Percentiles rank a stretch among this genome's conserved stretches.
Evolutionary conservation across 2,113 vertebrate genomes (phyloP).

Genomic region (Uropsilus gracilis): DNA sequence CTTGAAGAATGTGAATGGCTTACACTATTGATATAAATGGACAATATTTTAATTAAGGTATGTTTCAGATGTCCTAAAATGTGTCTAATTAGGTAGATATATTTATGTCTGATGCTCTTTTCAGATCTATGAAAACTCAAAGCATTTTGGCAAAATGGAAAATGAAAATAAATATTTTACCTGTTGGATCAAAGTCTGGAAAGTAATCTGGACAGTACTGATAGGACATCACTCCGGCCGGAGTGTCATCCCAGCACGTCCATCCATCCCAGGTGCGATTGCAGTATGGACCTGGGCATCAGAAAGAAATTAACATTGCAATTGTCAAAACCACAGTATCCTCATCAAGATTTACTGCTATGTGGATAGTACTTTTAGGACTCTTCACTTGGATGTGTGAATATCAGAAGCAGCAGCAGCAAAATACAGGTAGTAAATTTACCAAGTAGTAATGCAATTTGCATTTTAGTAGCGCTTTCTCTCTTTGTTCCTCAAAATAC

Average conservation of each 20-base stretch:
- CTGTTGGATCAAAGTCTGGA: constrained; percentile 94
- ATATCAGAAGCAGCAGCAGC: not conserved
- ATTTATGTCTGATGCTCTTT: constrained; percentile 1
- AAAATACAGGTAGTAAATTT: too few relatives aligned
- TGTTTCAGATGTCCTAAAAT: not conserved
- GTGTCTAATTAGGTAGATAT: not conserved
- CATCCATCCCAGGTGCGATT: constrained; percentile 94
- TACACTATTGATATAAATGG: not conserved
- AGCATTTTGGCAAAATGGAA: not conserved
- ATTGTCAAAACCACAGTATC: not conserved
- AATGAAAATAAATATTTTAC: constrained; percentile 81
- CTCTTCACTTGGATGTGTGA: not conserved
- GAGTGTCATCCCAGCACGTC: constrained; percentile 95
- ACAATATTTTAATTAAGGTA: not conserved
- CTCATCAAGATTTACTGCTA: not conserved
- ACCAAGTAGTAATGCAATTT: not conserved
- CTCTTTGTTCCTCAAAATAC: constrained; percentile 35
- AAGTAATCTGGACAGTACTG: constrained; percentile 96
- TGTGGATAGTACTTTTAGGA: not conserved
- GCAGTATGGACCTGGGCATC: constrained; percentile 89
- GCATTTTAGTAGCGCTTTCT: not conserved
- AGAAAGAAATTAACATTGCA: constrained; percentile 14
- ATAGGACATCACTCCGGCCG: constrained; percentile 87
- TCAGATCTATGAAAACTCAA: not conserved
- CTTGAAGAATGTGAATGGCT: not conserved